Evolutionary conservation across 1,140 invertebrate genomes (phyloP).

Genomic region (Hypothenemus hampei): DNA sequence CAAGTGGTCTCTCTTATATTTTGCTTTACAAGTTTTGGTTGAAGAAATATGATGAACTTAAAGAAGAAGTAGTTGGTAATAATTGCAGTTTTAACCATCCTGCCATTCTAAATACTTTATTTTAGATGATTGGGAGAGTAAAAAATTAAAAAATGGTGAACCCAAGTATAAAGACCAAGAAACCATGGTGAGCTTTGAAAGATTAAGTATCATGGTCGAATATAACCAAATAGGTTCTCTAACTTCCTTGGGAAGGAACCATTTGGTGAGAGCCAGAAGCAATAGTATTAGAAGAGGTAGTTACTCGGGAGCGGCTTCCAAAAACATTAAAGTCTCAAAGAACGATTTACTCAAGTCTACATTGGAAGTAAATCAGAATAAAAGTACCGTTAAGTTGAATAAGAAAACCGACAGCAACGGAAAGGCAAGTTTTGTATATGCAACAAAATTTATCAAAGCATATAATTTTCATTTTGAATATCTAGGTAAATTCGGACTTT

Average conservation of each 20-base stretch:
- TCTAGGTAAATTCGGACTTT: constrained; percentile 26
- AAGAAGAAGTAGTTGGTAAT: constrained; percentile 38
- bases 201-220: constrained; percentile 65
- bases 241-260: constrained; percentile 58
- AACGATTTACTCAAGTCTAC: constrained; percentile 60
- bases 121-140: constrained; percentile 40
- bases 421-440: constrained; percentile 3
- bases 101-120: constrained; percentile 1
- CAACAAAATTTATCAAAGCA: background rate
- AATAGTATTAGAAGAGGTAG: constrained; percentile 53
- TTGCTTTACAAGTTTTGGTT: constrained; percentile 68
- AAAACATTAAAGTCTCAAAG: constrained; percentile 51
- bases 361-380: constrained; percentile 55
- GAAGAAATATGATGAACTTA: constrained; percentile 48
- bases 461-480: constrained; percentile 8
- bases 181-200: constrained; percentile 61
- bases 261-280: constrained; percentile 43
- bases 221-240: constrained; percentile 68
- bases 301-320: constrained; percentile 34
- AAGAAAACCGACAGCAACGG: constrained; percentile 17
- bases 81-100: background rate
- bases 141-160: constrained; percentile 41
- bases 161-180: constrained; percentile 58
- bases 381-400: constrained; percentile 28
- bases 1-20: constrained; percentile 63